Percentiles rank a stretch among this genome's conserved stretches.
phyloP scores from a whole-genome alignment of 2,888 invertebrate species.

The Nemotelus pantherinus region DNA sequence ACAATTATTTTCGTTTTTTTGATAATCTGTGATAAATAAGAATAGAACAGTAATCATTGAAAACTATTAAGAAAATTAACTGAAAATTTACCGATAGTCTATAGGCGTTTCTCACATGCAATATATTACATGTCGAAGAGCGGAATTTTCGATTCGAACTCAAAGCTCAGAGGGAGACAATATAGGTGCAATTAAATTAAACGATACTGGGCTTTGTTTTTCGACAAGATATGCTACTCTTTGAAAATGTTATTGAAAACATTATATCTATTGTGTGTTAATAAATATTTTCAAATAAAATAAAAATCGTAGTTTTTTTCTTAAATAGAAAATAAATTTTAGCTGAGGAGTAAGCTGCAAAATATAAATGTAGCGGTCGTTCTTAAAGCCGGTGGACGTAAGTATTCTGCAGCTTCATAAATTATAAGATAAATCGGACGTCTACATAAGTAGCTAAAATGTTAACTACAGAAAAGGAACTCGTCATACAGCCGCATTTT shows the following conservation, averaged over 20 bases:
- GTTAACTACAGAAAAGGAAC: no score
- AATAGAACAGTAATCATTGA: constrained; percentile 40
- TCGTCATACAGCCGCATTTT: no score
- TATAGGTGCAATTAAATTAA: constrained; percentile 47
- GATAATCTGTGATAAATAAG: constrained; percentile 50
- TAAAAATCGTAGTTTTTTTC: no score
- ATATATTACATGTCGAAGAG: background rate
- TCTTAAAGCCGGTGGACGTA: no score
- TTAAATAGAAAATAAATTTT: no score
- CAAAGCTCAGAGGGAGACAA: constrained; percentile 47
- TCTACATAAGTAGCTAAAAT: no score
- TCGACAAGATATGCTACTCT: constrained; percentile 22
- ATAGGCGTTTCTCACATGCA: constrained; percentile 20
- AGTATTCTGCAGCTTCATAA: no score
- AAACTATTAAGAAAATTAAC: constrained; percentile 19
- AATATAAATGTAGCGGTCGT: no score
- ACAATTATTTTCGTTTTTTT: constrained; percentile 41
- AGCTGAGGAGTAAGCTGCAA: no score
- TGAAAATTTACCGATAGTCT: constrained; percentile 1
- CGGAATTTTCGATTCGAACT: background rate
- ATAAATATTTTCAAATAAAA: constrained; percentile 14
- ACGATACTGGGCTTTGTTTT: constrained; percentile 5
- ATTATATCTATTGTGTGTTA: constrained; percentile 39
- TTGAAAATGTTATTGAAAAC: constrained; percentile 2
- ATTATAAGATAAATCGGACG: no score